Conservation (phyloP, 2,888 invertebrate genomes). For the Tachina lurida region DNA sequence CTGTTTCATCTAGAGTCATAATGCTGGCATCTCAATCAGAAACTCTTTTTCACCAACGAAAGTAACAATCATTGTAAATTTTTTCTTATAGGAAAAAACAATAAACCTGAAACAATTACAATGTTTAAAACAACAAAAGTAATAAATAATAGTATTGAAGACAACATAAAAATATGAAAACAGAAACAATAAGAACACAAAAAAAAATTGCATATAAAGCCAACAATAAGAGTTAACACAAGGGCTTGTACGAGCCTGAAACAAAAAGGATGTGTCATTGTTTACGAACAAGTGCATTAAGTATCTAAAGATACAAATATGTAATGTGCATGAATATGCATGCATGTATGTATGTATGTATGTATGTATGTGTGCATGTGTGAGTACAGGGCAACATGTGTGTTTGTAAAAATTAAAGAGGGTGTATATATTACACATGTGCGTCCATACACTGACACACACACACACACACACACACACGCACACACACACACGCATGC, state of each 20-base stretch:
- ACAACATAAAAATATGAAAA: conserved; percentile 30
- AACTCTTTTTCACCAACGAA: not conserved
- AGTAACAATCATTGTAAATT: conserved; percentile 4
- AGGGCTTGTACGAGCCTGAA: conserved; percentile 63
- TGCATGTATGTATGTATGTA: not conserved
- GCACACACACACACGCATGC: not conserved
- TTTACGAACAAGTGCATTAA: conserved; percentile 64
- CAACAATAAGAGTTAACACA: conserved; percentile 43
- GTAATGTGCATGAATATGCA: not conserved
- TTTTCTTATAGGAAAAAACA: not conserved
- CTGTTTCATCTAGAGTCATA: not conserved
- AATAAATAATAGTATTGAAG: conserved; percentile 56
- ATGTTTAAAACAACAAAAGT: conserved; percentile 37
- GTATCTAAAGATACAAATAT: conserved; percentile 10
- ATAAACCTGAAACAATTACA: conserved; percentile 23
- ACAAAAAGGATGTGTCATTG: conserved; percentile 71
- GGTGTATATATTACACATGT: conserved; percentile 53
- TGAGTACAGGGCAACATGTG: conserved; percentile 25
- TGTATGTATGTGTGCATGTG: conserved; percentile 2
- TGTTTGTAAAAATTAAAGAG: conserved; percentile 38
- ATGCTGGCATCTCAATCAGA: not conserved
- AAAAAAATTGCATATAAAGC: conserved; percentile 11
- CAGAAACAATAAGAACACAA: conserved; percentile 26
- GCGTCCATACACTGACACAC: not conserved
- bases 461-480: not conserved